Conservation (phyloP, 2,113 vertebrate species). For the Plotosus lineatus region DNA sequence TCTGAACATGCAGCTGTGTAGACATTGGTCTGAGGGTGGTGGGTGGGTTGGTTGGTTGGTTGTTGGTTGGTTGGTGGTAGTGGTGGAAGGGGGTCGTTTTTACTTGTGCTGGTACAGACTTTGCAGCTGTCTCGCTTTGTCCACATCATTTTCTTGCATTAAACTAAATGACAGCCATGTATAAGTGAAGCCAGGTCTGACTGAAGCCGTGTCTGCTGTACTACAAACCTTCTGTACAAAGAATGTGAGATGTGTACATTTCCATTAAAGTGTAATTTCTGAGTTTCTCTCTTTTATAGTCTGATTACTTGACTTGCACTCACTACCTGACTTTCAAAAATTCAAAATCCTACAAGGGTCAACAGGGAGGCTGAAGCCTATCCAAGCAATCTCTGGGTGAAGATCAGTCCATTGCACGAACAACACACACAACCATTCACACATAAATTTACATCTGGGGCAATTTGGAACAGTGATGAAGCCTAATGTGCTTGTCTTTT, state of each 20-base stretch:
- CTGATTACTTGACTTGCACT: neutral
- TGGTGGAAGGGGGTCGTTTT: conserved; percentile 6
- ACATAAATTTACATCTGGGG: too few species aligned
- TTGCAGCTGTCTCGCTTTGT: conserved; percentile 63
- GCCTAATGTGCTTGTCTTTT: too few species aligned
- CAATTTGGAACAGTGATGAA: too few species aligned
- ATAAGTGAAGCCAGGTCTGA: neutral
- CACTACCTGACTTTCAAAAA: neutral
- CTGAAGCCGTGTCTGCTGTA: conserved; percentile 48
- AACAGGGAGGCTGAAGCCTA: too few species aligned
- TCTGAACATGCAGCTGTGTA: neutral
- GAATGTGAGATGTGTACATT: neutral
- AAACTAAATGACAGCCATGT: conserved; percentile 62
- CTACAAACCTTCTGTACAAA: conserved; percentile 57
- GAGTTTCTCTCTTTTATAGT: neutral
- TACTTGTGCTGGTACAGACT: conserved; percentile 34
- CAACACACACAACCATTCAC: too few species aligned
- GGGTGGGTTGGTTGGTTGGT: too few species aligned
- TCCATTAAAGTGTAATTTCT: neutral
- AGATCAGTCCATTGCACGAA: too few species aligned
- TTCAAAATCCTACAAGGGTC: too few species aligned
- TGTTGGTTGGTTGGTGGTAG: too few species aligned
- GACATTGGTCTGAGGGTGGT: too few species aligned
- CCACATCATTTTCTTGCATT: conserved; percentile 63
- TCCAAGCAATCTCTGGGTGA: too few species aligned